Evolutionary conservation across 2,113 vertebrate species (phyloP), one percentile per base, ranked within the genome.

Genomic region (Ctenodactylus gundi): DNA sequence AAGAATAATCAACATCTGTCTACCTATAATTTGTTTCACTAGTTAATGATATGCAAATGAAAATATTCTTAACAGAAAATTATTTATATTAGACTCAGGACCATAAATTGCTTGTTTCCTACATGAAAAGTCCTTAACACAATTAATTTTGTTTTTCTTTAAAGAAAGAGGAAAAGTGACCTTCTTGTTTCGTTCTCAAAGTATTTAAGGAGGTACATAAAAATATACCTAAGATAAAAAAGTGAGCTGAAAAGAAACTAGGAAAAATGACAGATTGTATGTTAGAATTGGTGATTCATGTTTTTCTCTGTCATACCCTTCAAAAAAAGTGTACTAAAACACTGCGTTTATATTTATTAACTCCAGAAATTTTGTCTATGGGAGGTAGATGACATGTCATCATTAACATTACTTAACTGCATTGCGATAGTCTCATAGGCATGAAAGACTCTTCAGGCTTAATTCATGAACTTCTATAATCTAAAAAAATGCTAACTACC

Each of bases 1-100:
- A 41, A 91, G 64, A 83, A 89, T 65, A 91, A 86, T 94, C n/a
- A 95, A 36, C 41, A 85, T 94, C 72, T 95, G 46, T 86, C 36
- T 89, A 57, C 25, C 67, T 90, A 31, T 83, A 80, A 92, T 68
- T 85, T 70, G 9, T 60, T 10, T 91, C 93, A 49, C 44, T 94
- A 90, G 78, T 85, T 76, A 87, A 84, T 64, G 55, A 83, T 27
- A 94, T 55, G 21, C 53, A 29, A 93, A 72, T 25, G 53, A 29
- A 81, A 58, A 7, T 41, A 83, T 64, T 95, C n/a, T 89, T 83
- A 93, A 60, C 25, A 91, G 60, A 95, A 82, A 89, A 81, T 49
- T 46, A 64, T 53, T 94, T 91, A 10, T 93, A 23, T 65, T 91
- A 76, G 36, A 78, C 4, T 84, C 31, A 51, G 29, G 17, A 46